Evolutionary conservation across 2,113 vertebrate genomes (phyloP).

Genomic region (Rhineura floridana): DNA sequence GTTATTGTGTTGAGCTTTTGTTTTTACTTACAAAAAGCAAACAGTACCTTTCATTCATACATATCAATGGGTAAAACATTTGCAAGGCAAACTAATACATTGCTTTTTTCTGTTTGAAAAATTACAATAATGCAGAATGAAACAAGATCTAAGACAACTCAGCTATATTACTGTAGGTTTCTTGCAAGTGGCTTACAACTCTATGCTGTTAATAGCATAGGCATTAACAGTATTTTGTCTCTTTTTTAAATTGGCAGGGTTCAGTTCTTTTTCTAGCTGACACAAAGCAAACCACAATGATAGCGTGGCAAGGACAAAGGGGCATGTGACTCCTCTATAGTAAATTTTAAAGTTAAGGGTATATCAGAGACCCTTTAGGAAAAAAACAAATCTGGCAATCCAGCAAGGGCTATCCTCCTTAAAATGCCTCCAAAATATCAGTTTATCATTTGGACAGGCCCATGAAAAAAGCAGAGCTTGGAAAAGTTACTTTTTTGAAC

Average conservation of each 20-base stretch:
- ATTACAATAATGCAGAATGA: not conserved
- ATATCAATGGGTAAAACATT: not conserved
- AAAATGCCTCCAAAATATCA: not conserved
- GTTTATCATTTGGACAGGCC: not conserved
- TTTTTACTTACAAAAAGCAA: not conserved
- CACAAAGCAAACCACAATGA: constrained; percentile 8
- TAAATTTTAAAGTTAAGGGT: not conserved
- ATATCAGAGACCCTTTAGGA: not conserved
- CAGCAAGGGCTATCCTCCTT: not conserved
- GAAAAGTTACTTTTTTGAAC: no score
- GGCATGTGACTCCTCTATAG: not conserved
- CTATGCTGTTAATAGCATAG: not conserved
- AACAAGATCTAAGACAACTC: not conserved
- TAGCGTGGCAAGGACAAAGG: constrained; percentile 3
- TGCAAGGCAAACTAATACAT: not conserved
- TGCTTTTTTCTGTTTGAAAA: constrained; percentile 5
- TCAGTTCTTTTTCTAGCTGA: constrained; percentile 1
- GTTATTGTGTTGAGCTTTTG: not conserved
- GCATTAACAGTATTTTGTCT: constrained; percentile 5
- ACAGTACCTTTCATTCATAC: not conserved
- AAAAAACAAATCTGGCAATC: not conserved
- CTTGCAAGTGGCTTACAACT: not conserved
- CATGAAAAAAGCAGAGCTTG: no score
- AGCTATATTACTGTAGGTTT: not conserved
- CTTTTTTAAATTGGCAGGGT: constrained; percentile 5